phyloP scores from a whole-genome alignment of 1,140 invertebrate genomes.

The Rhagoletis pomonella region DNA sequence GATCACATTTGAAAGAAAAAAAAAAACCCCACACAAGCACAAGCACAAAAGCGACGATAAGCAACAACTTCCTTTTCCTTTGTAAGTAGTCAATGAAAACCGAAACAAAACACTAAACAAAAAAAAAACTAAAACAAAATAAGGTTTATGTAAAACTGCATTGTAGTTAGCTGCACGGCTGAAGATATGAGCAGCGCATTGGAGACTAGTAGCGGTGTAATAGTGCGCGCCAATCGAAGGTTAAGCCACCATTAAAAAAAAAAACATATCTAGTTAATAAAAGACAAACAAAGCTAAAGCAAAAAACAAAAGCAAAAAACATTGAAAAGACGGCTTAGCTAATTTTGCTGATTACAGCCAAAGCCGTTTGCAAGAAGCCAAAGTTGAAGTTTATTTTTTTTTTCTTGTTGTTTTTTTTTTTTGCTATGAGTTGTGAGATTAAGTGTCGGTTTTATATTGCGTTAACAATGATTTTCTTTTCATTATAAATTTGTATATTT shows the following conservation, averaged over 20 bases:
- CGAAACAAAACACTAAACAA: background rate
- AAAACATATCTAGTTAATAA: too few relatives aligned
- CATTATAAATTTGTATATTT: too few relatives aligned
- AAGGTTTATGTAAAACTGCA: slow-evolving; percentile 5
- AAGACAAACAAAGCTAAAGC: background rate
- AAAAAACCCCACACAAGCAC: background rate
- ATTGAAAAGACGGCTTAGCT: too few relatives aligned
- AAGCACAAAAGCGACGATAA: background rate
- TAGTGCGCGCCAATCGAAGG: slow-evolving; percentile 1
- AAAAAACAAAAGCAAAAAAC: background rate
- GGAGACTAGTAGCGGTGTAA: background rate
- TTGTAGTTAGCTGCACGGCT: background rate
- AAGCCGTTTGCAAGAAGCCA: background rate
- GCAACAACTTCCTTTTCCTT: slow-evolving; percentile 39
- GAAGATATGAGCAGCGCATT: background rate
- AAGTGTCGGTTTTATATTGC: too few relatives aligned
- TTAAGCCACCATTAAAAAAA: background rate
- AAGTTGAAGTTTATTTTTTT: background rate
- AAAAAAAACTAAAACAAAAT: background rate
- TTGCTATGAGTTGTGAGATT: background rate
- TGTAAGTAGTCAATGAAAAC: slow-evolving; percentile 31
- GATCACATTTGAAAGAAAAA: background rate
- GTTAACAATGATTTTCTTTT: too few relatives aligned
- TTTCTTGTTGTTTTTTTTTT: background rate
- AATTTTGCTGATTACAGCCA: background rate